phyloP scores from a whole-genome alignment of 2,113 vertebrate genomes.

The Gnathonemus longibarbis region DNA sequence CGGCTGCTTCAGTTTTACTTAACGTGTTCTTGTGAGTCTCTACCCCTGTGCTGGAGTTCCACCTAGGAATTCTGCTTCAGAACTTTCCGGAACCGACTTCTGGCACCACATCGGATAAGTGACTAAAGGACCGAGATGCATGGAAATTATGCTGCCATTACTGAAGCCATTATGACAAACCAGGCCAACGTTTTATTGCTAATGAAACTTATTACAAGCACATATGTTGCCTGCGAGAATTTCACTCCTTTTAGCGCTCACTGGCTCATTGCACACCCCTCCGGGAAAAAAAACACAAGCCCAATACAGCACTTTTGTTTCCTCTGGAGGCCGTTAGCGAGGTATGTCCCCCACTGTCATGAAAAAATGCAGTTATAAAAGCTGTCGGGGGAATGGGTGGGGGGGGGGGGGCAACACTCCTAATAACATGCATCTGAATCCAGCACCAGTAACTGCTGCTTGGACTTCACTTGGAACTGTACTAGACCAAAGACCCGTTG shows the following conservation, averaged over 20 bases:
- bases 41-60: not conserved
- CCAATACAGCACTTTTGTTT: not conserved
- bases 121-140: not conserved
- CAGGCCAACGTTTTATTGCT: not conserved
- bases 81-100: not conserved
- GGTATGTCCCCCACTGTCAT: not conserved
- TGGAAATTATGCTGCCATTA: not conserved
- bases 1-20: not conserved
- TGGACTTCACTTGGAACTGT: not conserved
- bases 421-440: not conserved
- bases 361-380: not conserved
- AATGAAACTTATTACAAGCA: not conserved
- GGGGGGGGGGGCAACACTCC: not conserved
- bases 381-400: not conserved
- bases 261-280: not conserved
- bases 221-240: not conserved
- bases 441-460: not conserved
- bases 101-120: not conserved
- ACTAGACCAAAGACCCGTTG: not conserved
- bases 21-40: not conserved
- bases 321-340: not conserved
- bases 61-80: not conserved
- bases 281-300: not conserved
- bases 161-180: not conserved
- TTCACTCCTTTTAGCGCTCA: not conserved